Percentiles rank a stretch among this genome's conserved stretches.
Conservation (phyloP, 2,797 vertebrate genomes). For the Halcyon leucocephala region DNA sequence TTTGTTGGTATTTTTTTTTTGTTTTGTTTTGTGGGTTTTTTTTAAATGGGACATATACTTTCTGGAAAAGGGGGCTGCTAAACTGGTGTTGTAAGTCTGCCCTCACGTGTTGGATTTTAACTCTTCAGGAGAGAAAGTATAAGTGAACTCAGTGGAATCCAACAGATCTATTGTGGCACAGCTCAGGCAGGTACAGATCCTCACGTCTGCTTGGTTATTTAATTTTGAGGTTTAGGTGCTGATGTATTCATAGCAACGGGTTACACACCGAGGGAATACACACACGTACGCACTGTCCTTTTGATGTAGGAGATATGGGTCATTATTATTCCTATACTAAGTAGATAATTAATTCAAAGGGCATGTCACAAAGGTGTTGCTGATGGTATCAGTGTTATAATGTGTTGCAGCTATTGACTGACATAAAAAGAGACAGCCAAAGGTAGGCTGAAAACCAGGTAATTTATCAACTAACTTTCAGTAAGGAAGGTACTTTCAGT, state of each 20-base stretch:
- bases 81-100: conserved; percentile 58
- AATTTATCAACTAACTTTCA: background rate
- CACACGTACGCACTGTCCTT: background rate
- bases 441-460: background rate
- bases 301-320: background rate
- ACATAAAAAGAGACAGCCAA: background rate
- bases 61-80: conserved; percentile 12
- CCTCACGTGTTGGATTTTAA: conserved; percentile 59
- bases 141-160: background rate
- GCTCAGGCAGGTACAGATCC: background rate
- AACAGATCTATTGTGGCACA: background rate
- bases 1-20: background rate
- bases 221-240: background rate
- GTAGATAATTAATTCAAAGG: background rate
- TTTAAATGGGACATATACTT: conserved; percentile 23
- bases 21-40: background rate
- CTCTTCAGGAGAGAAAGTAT: background rate
- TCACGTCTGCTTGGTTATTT: background rate
- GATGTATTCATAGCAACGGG: background rate
- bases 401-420: background rate
- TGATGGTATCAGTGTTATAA: background rate
- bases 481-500: too few species aligned
- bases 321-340: background rate
- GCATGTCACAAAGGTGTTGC: background rate
- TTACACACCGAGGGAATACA: background rate